These are phyloP conservation scores for Eupeodes luniger DNA, from an alignment of 2,888 invertebrate species.

Conservation along the genomic window DNA sequence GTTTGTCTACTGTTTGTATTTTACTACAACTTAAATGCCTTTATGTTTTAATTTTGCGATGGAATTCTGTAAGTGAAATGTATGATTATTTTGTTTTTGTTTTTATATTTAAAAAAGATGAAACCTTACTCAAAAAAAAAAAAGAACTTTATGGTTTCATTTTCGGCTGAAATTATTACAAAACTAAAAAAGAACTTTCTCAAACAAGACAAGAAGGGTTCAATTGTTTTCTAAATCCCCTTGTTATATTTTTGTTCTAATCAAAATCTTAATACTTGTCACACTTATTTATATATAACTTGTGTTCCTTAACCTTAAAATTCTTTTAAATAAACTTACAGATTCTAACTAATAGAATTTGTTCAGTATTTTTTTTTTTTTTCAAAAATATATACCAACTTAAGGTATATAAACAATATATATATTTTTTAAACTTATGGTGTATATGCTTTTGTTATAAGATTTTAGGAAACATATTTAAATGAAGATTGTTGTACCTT, in stretches of 20 bases:
- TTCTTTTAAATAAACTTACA: background rate
- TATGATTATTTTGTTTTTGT: background rate
- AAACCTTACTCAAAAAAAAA: background rate
- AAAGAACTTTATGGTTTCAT: slow-evolving; percentile 13
- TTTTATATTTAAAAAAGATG: background rate
- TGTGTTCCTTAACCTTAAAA: too few species aligned
- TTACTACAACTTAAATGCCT: slow-evolving; percentile 24
- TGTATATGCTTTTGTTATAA: slow-evolving; percentile 13
- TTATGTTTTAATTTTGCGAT: slow-evolving; percentile 1
- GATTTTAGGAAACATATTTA: slow-evolving; percentile 37
- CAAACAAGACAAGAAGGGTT: too few species aligned
- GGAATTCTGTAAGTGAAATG: slow-evolving; percentile 14
- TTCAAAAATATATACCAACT: background rate
- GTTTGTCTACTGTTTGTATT: slow-evolving; percentile 14
- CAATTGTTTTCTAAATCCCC: too few species aligned
- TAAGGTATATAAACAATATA: background rate
- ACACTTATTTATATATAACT: too few species aligned
- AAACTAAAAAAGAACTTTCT: background rate
- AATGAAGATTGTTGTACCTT: slow-evolving; percentile 67
- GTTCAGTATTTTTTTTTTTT: background rate
- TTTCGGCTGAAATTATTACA: background rate
- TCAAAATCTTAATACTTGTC: too few species aligned
- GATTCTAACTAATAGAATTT: background rate
- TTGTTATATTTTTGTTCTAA: too few species aligned
- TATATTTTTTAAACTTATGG: background rate